These are phyloP conservation scores for Gymnothorax reevesii DNA, from an alignment of 2,797 vertebrate genomes.

Conservation along the genomic window DNA sequence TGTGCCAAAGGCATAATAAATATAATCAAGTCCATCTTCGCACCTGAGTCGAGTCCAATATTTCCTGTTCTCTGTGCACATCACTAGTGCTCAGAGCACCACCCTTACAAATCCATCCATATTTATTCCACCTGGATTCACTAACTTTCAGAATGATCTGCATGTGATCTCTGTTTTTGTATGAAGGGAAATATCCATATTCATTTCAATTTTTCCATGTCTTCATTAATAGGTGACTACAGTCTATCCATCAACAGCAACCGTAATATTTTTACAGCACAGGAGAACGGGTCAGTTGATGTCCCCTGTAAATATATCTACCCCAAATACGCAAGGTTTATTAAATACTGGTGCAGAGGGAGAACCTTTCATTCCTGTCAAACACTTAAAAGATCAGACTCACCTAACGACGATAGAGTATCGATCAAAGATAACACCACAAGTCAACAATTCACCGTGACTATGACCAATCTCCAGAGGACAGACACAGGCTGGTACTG, in stretches of 20 bases:
- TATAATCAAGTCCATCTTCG: too few relatives aligned
- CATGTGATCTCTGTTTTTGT: too few relatives aligned
- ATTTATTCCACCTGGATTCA: too few relatives aligned
- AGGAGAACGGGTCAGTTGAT: not conserved
- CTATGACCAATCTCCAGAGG: not conserved
- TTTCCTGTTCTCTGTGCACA: too few relatives aligned
- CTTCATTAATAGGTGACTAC: constrained; percentile 10
- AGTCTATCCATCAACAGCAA: constrained; percentile 7
- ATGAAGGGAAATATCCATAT: not conserved
- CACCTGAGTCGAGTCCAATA: too few relatives aligned
- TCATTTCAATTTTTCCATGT: not conserved
- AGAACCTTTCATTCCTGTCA: not conserved
- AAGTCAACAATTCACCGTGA: constrained; percentile 16
- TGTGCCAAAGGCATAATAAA: too few relatives aligned
- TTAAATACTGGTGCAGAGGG: constrained; percentile 24
- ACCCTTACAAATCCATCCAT: too few relatives aligned
- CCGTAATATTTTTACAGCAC: not conserved
- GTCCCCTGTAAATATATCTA: constrained; percentile 13
- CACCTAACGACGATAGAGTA: not conserved
- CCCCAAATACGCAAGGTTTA: not conserved
- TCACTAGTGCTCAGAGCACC: too few relatives aligned
- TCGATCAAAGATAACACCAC: not conserved
- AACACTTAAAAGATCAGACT: not conserved
- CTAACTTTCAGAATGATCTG: too few relatives aligned
- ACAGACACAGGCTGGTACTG: constrained; percentile 22